Base-by-base conservation (phyloP, 2,113 vertebrate genomes). In the Isurus oxyrinchus region DNA sequence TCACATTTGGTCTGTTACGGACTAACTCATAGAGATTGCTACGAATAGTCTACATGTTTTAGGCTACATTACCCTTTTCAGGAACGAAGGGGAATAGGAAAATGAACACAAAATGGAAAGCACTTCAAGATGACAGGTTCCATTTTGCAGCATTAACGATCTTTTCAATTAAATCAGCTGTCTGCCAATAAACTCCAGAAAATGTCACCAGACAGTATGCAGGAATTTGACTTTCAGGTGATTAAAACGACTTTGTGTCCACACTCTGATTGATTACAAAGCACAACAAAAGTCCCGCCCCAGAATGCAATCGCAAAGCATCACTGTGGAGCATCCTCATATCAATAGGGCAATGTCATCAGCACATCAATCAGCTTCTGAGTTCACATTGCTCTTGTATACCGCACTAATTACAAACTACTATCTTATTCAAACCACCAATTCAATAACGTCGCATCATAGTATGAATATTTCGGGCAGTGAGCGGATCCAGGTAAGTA, bases 221-320 rank as follows among this genome's bases (percentile, higher is more conserved):
- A 91, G 88, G 31, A 59, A 31, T 35, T 59, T 91, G 88, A 59
- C 55, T 59, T 84, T 57, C 53, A 35, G 27, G 88, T 57, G 55
- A 61, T 91, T 91, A 59, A 57, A 16, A 31, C 13, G 88, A 57
- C 88, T 91, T 91, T 91, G 88, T 91, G 88, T 91, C 88, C 53
- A 59, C 88, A n/a, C 5, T 91, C 55, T 91, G 53, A 91, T 35
- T 59, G 88, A 91, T 88, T 88, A 11, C 23, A 55, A 27, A 5
- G 8, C 27, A 59, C 55, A 35, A 91, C 55, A 35, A 14, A 91
- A 91, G 55, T 55, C 55, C 55, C 55, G 27, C 88, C 88, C 55
- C 11, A 19, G 55, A 91, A 91, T 57, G 14, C 27, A 91, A n/a
- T 61, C 4, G 10, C 55, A 57, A 1, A 57, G 55, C 31, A 31